Conservation (phyloP, 2,888 invertebrate genomes). For the Vanessa cardui region DNA sequence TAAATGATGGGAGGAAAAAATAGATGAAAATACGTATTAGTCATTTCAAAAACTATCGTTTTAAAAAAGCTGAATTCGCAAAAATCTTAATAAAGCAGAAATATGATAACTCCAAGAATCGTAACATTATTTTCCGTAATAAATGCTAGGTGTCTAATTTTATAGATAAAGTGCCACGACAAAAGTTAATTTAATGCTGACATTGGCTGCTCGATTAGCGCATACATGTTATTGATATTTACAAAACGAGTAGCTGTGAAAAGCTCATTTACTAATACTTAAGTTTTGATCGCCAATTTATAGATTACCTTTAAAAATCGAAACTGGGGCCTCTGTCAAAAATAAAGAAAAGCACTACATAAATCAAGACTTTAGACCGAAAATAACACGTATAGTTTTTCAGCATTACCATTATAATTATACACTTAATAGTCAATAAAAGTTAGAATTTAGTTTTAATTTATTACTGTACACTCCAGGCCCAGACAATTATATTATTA, state of each 20-base stretch:
- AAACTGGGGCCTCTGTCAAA: constrained; percentile 79
- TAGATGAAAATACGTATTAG: constrained; percentile 73
- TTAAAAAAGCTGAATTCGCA: constrained; percentile 27
- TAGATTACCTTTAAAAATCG: constrained; percentile 81
- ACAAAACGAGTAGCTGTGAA: constrained; percentile 62
- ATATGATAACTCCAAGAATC: constrained; percentile 34
- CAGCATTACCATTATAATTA: no score
- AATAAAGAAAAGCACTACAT: constrained; percentile 62
- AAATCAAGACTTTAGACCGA: constrained; percentile 14
- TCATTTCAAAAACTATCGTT: constrained; percentile 52
- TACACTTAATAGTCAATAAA: no score
- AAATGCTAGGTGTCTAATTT: constrained; percentile 19
- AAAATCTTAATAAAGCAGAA: constrained; percentile 15
- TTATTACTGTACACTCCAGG: background rate
- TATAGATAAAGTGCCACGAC: constrained; percentile 58
- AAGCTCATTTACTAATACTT: constrained; percentile 60
- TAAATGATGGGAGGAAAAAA: constrained; percentile 60
- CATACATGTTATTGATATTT: constrained; percentile 58
- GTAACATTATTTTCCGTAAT: background rate
- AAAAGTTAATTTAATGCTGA: constrained; percentile 64
- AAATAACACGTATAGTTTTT: background rate
- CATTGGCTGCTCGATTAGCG: constrained; percentile 65
- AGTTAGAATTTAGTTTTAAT: background rate
- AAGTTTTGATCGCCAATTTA: constrained; percentile 58
- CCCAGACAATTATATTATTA: background rate